Conservation (phyloP, 2,888 invertebrate species). For the Catocala fraxini region DNA sequence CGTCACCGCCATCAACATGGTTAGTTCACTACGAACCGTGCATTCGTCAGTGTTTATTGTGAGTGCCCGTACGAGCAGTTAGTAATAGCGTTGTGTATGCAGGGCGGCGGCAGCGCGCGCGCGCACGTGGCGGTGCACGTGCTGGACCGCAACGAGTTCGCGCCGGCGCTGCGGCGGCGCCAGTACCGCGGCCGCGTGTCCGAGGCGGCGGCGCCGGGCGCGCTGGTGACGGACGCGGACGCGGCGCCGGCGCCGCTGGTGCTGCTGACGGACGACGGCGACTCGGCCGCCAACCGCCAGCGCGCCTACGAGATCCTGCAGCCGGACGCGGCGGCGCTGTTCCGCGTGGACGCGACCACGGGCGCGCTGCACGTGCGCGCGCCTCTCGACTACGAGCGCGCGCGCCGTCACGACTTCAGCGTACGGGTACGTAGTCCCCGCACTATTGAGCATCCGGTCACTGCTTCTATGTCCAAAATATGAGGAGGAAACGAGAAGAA, state of each 20-base stretch:
- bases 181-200: conserved; percentile 91
- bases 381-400: conserved; percentile 93
- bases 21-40: conserved; percentile 62
- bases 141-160: conserved; percentile 95
- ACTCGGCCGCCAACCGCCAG: conserved; percentile 95
- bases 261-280: conserved; percentile 94
- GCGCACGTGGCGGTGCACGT: conserved; percentile 94
- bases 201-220: conserved; percentile 92
- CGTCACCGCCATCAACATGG: conserved; percentile 95
- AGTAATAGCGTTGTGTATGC: conserved; percentile 5
- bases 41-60: background rate
- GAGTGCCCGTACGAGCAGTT: background rate
- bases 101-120: conserved; percentile 89
- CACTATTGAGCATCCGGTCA: too few species aligned
- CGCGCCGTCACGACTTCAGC: conserved; percentile 91
- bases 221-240: conserved; percentile 85
- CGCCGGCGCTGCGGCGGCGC: conserved; percentile 90
- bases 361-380: conserved; percentile 94
- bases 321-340: conserved; percentile 92
- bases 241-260: conserved; percentile 90
- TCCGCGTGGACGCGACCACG: conserved; percentile 95
- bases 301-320: conserved; percentile 95
- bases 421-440: conserved; percentile 88
- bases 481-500: too few species aligned
- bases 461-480: too few species aligned